Evolutionary conservation across 1,140 invertebrate genomes (phyloP).

Genomic region (Branchinecta lynchi): DNA sequence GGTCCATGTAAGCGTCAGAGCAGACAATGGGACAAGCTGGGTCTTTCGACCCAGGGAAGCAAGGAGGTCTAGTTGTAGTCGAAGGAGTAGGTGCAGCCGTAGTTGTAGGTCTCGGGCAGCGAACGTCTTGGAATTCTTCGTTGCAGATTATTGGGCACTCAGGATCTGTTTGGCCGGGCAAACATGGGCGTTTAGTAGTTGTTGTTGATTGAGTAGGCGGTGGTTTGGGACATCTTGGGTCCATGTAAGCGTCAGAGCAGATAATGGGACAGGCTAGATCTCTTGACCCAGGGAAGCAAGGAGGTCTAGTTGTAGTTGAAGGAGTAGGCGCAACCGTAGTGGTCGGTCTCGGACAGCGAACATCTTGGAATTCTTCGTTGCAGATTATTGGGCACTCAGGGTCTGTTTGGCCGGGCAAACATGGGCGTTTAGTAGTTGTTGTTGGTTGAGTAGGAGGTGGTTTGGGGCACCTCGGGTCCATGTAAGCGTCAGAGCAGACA

Average conservation of each 20-base stretch:
- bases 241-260: background rate
- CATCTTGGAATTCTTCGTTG: background rate
- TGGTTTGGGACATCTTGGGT: background rate
- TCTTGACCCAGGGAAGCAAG: background rate
- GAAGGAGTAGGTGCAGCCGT: background rate
- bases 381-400: too few relatives aligned
- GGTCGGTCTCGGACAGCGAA: background rate
- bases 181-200: background rate
- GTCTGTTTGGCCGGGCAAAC: too few relatives aligned
- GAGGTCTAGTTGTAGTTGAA: background rate
- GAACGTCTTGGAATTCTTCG: slow-evolving; percentile 3
- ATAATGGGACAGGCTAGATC: background rate
- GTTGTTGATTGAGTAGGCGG: background rate
- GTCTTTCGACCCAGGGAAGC: background rate
- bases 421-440: too few relatives aligned
- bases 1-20: background rate
- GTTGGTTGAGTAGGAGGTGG: too few relatives aligned
- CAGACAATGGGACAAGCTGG: background rate
- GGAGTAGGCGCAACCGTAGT: background rate
- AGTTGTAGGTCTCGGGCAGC: slow-evolving; percentile 7
- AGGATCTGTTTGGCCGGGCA: slow-evolving; percentile 6
- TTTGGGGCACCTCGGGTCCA: too few relatives aligned
- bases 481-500: too few relatives aligned
- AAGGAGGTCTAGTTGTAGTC: background rate
- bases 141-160: slow-evolving; percentile 3